Conservation (phyloP, 2,113 vertebrate genomes). For the Hippolais icterina region DNA sequence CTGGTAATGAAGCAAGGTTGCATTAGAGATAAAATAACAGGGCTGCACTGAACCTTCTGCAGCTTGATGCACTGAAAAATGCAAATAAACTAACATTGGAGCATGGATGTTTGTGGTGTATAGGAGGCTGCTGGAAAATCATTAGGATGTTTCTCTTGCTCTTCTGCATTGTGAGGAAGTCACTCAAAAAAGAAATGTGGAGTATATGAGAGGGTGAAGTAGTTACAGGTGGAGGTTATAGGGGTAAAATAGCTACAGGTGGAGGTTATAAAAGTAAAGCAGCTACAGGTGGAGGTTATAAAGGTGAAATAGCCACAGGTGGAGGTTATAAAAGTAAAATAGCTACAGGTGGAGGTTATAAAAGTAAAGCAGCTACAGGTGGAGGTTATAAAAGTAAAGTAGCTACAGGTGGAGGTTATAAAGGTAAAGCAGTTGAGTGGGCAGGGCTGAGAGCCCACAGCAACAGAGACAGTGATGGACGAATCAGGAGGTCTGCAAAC, state of each 20-base stretch:
- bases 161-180: not conserved
- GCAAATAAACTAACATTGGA: not conserved
- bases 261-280: not conserved
- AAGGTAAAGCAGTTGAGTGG: not conserved
- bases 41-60: not conserved
- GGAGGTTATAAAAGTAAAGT: not conserved
- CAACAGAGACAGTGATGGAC: not conserved
- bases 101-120: not conserved
- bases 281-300: not conserved
- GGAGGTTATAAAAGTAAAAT: not conserved
- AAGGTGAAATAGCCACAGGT: too few relatives aligned
- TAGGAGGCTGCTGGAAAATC: not conserved
- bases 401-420: not conserved
- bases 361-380: too few relatives aligned
- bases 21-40: not conserved
- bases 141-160: not conserved
- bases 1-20: not conserved
- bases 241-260: too few relatives aligned
- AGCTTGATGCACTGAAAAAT: not conserved
- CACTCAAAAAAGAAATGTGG: not conserved
- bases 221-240: too few relatives aligned
- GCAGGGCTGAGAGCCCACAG: not conserved
- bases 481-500: not conserved
- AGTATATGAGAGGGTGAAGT: not conserved
- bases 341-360: too few relatives aligned